Percentiles rank a stretch among this genome's conserved stretches.
Conservation (phyloP, 2,888 invertebrate genomes). For the Platycheirus rosarum region DNA sequence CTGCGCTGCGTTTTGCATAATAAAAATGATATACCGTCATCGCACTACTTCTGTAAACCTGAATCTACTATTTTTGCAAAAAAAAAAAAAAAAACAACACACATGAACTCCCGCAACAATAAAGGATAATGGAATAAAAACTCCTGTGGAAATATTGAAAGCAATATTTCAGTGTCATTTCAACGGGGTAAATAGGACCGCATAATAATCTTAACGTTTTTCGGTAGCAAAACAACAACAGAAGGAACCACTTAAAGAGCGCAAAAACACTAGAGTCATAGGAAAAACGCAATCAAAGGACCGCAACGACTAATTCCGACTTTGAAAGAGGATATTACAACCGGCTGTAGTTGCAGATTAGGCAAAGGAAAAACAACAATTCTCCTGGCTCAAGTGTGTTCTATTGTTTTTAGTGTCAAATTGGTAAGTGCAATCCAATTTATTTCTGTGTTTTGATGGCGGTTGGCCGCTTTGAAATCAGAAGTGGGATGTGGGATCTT, state of each 20-base stretch:
- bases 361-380: slow-evolving; percentile 38
- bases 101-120: slow-evolving; percentile 35
- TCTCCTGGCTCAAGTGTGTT: slow-evolving; percentile 54
- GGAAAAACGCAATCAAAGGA: slow-evolving; percentile 59
- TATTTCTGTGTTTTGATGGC: slow-evolving; percentile 70
- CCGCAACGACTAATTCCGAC: slow-evolving; percentile 65
- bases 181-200: slow-evolving; percentile 38
- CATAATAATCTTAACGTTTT: slow-evolving; percentile 59
- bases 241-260: slow-evolving; percentile 62
- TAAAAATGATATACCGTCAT: slow-evolving; percentile 73
- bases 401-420: slow-evolving; percentile 62
- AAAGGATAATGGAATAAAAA: slow-evolving; percentile 66
- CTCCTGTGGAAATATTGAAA: slow-evolving; percentile 33
- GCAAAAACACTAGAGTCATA: background rate
- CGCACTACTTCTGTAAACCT: slow-evolving; percentile 69
- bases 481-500: slow-evolving; percentile 22
- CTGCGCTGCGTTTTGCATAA: slow-evolving; percentile 73
- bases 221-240: slow-evolving; percentile 44
- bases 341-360: background rate
- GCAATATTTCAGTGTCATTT: slow-evolving; percentile 52
- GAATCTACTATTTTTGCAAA: slow-evolving; percentile 23
- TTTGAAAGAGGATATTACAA: slow-evolving; percentile 54
- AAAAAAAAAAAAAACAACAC: background rate
- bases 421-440: slow-evolving; percentile 56
- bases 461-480: slow-evolving; percentile 50